Conservation (phyloP, 2,888 invertebrate genomes). For the Drosophila melanosoma region DNA sequence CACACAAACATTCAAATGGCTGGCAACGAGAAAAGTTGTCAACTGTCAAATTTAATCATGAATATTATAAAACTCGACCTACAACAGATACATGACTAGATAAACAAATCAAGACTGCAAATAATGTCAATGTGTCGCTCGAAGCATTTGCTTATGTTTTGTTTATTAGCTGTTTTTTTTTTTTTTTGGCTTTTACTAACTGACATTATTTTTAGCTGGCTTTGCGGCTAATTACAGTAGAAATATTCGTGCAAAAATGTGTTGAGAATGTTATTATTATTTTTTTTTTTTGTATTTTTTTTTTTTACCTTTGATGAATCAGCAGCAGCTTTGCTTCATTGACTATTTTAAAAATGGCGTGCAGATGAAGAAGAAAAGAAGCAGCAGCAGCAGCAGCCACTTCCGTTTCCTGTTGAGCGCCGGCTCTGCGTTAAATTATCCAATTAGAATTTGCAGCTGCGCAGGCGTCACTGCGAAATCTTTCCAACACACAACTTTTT, state of each 20-base stretch:
- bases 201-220: slow-evolving; percentile 58
- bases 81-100: slow-evolving; percentile 41
- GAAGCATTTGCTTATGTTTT: slow-evolving; percentile 12
- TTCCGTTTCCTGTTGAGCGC: slow-evolving; percentile 56
- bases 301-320: slow-evolving; percentile 20
- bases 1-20: slow-evolving; percentile 45
- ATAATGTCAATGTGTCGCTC: slow-evolving; percentile 49
- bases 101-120: slow-evolving; percentile 31
- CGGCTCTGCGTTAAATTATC: slow-evolving; percentile 52
- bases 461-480: slow-evolving; percentile 63
- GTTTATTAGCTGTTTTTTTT: neutral
- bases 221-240: slow-evolving; percentile 35
- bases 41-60: slow-evolving; percentile 78
- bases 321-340: neutral
- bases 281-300: neutral
- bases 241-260: slow-evolving; percentile 19
- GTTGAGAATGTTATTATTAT: neutral
- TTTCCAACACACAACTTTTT: slow-evolving; percentile 12
- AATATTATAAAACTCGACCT: slow-evolving; percentile 55
- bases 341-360: slow-evolving; percentile 43
- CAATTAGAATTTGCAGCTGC: slow-evolving; percentile 75
- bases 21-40: slow-evolving; percentile 72
- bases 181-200: slow-evolving; percentile 21
- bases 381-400: slow-evolving; percentile 14
- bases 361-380: slow-evolving; percentile 10